Base-by-base conservation (phyloP, 1,140 invertebrate genomes). In the Eriosoma lanigerum region DNA sequence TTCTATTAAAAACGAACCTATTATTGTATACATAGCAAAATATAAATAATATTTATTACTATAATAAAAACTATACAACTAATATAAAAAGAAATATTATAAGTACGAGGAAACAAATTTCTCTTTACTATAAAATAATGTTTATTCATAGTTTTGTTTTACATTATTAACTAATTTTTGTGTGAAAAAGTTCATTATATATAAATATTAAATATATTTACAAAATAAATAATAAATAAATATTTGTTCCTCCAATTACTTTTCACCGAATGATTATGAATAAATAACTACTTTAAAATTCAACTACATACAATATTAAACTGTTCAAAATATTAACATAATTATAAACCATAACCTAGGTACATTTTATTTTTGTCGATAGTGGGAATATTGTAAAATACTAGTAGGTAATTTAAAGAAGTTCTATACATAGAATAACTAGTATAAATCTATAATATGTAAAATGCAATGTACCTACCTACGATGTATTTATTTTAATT, bases 11-110 rank as follows among this genome's bases (percentile, higher is more conserved):
- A 48, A 44, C 19, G 38, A 48, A 44, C 19, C 21, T 17, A 58
- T 60, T 44, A 9, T n/a, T n/a, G n/a, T n/a, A n/a, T 29, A 19
- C 19, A 17, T 13, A 8, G 46, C 73, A 58, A 44, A 38, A 24
- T 44, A 78, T 60, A 60, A 78, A 78, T 58, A 60, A 58, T 60
- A 15, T 78, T 78, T 78, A 78, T 78, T 44, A 60, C 73, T 60
- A 13, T 60, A 78, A 60, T 78, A 78, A 78, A 60, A 78, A 24
- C 73, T 46, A 32, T 19, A 8, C 9, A 56, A 76, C 72, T 76
- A 21, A 48, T 48, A 24, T 48, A 10, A 48, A 46, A 38, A 68
- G 38, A 68, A 48, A 48, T 46, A 62, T 32, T 38, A 24, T 8
- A 46, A 46, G 13, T 19, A 48, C 9, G n/a, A 48, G 1, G n/a